Evolutionary conservation across 2,113 vertebrate species (phyloP).

Genomic region (Hemibagrus wyckioides): DNA sequence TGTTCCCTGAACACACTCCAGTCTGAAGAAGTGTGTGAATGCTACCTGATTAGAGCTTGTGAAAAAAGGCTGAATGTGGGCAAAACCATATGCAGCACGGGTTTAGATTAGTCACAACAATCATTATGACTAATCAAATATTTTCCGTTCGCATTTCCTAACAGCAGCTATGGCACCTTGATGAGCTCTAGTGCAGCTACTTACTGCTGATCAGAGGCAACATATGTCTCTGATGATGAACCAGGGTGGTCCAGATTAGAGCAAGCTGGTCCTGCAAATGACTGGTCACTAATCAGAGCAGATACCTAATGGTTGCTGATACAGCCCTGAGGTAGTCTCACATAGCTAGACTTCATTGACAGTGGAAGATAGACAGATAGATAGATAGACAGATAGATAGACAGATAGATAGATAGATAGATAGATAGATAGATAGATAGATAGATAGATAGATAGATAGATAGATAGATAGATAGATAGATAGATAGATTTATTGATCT

Average conservation of each 20-base stretch:
- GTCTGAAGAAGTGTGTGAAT: background rate
- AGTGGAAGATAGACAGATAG: too few relatives aligned
- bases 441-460: too few relatives aligned
- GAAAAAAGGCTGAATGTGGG: conserved; percentile 57
- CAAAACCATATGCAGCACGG: conserved; percentile 47
- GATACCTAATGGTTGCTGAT: conserved; percentile 70
- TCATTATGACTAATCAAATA: conserved; percentile 54
- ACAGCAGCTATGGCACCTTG: conserved; percentile 54
- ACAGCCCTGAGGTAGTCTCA: conserved; percentile 52
- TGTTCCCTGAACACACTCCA: conserved; percentile 37
- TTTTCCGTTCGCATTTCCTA: conserved; percentile 63
- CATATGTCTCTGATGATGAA: background rate
- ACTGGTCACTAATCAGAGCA: conserved; percentile 66
- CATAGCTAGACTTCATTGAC: too few relatives aligned
- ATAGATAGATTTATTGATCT: too few relatives aligned
- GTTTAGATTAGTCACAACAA: conserved; percentile 18
- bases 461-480: too few relatives aligned
- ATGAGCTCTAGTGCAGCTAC: conserved; percentile 57
- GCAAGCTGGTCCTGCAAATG: conserved; percentile 10
- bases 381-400: too few relatives aligned
- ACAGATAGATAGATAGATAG: too few relatives aligned
- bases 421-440: too few relatives aligned
- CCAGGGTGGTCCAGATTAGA: background rate
- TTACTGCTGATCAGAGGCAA: conserved; percentile 33
- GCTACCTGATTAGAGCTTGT: conserved; percentile 59